Conservation (phyloP, 2,113 vertebrate genomes). For the Passer montanus region DNA sequence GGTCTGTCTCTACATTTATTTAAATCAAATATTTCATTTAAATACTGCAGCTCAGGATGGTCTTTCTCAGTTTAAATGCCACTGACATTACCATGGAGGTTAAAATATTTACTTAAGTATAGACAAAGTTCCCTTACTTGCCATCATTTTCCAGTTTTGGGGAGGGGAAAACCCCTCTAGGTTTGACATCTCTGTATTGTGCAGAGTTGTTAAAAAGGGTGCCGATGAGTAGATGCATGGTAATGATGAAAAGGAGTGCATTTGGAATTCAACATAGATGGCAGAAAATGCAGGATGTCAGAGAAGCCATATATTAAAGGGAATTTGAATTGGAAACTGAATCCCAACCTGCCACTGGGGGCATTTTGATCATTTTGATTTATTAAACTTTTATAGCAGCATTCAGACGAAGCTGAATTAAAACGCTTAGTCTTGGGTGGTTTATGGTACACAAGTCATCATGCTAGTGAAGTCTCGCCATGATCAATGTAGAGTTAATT, state of each 20-base stretch:
- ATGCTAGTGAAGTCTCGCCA: not conserved
- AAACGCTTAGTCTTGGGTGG: conserved; percentile 68
- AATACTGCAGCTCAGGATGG: not conserved
- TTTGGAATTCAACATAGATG: conserved; percentile 76
- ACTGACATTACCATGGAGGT: not conserved
- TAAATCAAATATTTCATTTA: conserved; percentile 2
- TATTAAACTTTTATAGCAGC: conserved; percentile 82
- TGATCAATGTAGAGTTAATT: conserved; percentile 52
- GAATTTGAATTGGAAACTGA: conserved; percentile 83
- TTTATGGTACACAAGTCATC: conserved; percentile 62
- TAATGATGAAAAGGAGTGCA: conserved; percentile 72
- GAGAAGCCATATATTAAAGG: conserved; percentile 78
- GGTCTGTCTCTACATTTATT: conserved; percentile 6
- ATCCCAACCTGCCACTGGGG: conserved; percentile 76
- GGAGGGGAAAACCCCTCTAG: conserved; percentile 26
- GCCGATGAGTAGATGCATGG: conserved; percentile 59
- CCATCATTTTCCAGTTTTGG: conserved; percentile 40
- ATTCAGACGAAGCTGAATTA: conserved; percentile 77
- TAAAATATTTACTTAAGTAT: conserved; percentile 74
- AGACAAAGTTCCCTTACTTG: conserved; percentile 64
- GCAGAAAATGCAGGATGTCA: conserved; percentile 75
- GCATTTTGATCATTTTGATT: conserved; percentile 87
- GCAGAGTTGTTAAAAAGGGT: conserved; percentile 65
- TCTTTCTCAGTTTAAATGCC: conserved; percentile 44
- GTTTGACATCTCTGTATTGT: conserved; percentile 71